Evolutionary conservation across 23 tunicate species (phyloP), one percentile per base, ranked within the genome.

Genomic region (Phallusia fumigata): DNA sequence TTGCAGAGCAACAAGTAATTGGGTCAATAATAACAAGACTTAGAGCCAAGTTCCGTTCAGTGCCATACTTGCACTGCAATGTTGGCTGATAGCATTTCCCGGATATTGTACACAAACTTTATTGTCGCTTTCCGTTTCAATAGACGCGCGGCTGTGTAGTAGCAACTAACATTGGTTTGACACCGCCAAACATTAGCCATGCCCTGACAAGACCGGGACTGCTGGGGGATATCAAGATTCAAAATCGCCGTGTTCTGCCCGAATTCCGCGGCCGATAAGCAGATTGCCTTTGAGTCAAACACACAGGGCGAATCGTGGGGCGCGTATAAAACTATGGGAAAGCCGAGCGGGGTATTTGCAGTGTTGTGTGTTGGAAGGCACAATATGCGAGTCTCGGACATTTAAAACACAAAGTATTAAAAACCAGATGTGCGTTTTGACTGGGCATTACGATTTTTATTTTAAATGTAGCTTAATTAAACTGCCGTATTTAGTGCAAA

Each of bases 221-320:
- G 69, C 69, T 58, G 69, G 69, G 8, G 26, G 69, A 58, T 58
- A 58, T 58, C 69, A 58, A 58, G 69, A 22, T 58, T 58, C 28
- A 13, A 58, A 58, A 21, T 58, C 28, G 69, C 69, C 13, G 26
- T 22, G 28, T 24, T 22, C 5, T 22, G 69, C 69, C 26, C 26
- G 28, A 21, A 21, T 24, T 58, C 28, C 28, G 69, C 16, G 69
- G 28, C 28, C 69, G 69, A 58, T 58, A 58, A 58, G 28, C 69
- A 6, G 69, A 58, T 58, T 58, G 69, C 28, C 69, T 8, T 58
- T 58, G 69, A 58, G 69, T 58, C 47, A 40, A 40, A 40, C 47
- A 10, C 47, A 40, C 8, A 40, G 47, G 47, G 8, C 8, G 10
- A 40, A 40, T 40, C 47, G 5, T 40, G 47, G 10, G 69, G 69